Evolutionary conservation across 2,797 vertebrate species (phyloP), one percentile per base, ranked within the genome.

Genomic region (Erethizon dorsatum): DNA sequence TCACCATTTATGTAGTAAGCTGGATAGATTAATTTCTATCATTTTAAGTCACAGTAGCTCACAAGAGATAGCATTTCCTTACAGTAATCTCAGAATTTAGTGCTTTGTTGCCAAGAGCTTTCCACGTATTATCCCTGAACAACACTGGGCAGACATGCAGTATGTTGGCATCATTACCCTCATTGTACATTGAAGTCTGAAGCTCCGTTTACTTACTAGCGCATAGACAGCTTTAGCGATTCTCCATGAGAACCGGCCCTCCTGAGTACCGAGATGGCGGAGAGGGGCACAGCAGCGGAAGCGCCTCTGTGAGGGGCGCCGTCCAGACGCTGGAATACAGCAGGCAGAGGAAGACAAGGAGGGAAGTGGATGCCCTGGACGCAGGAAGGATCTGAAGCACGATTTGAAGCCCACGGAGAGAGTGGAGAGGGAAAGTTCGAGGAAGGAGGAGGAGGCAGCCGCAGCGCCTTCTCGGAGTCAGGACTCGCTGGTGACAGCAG

Each of bases 41-140:
- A 33, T 26, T 86, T 85, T 24, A 90, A 45, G 52, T 69, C 63
- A 61, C 26, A 71, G 1, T 45, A 71, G 63, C 11, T 95, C 26
- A n/a, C 5, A 10, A 86, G 56, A 93, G 5, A 24, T 13, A 71
- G 47, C 50, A 59, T n/a, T 90, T 56, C 14, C 26, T 77, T 52
- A 41, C 33, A 89, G 65, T 50, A 75, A 94, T 83, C 52, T 87
- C 83, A 94, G 54, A 17, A 85, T 83, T 92, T 65, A 84, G 85
- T 93, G 84, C 26, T 71, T 83, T 61, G 8, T 82, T 94, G 67
- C 20, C 83, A 86, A 67, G 88, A 89, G 10, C 57, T 92, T 63
- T 80, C 85, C n/a, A 12, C 12, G 22, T 52, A 50, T 54, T 91
- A 33, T 73, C 37, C 93, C 33, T 61, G 67, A 86, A 79, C 12